Conservation (phyloP, 1,140 invertebrate genomes). For the Nasonia vitripennis region DNA sequence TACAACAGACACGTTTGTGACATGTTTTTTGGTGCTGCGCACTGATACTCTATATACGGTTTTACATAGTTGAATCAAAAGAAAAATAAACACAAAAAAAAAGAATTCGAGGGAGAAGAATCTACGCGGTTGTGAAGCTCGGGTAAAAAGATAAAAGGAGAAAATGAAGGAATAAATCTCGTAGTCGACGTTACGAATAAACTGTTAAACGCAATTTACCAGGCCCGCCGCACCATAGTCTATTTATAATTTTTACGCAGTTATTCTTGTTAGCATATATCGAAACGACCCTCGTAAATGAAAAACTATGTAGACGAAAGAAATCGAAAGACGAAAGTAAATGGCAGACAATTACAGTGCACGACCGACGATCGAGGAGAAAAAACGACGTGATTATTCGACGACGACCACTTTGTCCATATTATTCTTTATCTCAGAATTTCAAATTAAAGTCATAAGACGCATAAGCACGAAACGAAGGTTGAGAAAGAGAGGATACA, state of each 20-base stretch:
- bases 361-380: background rate
- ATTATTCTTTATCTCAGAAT: constrained; percentile 43
- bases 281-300: background rate
- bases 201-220: background rate
- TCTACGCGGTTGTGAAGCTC: constrained; percentile 12
- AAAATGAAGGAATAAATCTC: constrained; percentile 25
- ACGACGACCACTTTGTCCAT: constrained; percentile 41
- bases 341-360: background rate
- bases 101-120: background rate
- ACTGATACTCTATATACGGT: constrained; percentile 37
- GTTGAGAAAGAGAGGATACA: constrained; percentile 23
- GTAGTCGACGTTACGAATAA: background rate
- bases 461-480: background rate
- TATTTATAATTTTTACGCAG: constrained; percentile 37
- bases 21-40: constrained; percentile 47
- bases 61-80: constrained; percentile 47
- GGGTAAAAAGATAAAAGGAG: background rate
- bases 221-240: background rate
- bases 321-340: background rate
- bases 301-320: constrained; percentile 8
- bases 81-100: constrained; percentile 16
- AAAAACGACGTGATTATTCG: constrained; percentile 38
- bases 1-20: constrained; percentile 22
- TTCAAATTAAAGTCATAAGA: constrained; percentile 17
- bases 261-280: constrained; percentile 31